Evolutionary conservation across 2,888 invertebrate species (phyloP).

Genomic region (Caenorhabditis japonica): DNA sequence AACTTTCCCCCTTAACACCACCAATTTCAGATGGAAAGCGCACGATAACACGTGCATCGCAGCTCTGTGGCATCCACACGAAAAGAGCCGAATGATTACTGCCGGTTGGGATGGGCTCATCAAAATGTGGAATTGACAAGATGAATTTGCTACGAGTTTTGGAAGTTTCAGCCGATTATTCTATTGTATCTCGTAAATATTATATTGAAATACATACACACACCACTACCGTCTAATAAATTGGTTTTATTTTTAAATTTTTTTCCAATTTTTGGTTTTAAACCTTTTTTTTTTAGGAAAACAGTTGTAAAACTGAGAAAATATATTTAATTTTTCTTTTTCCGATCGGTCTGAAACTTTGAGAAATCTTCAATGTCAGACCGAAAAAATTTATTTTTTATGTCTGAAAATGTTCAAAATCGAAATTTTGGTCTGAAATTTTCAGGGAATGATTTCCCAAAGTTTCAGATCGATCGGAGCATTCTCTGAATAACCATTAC

Average conservation of each 20-base stretch:
- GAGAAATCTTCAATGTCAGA: no score
- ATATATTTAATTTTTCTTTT: background rate
- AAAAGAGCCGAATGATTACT: constrained; percentile 95
- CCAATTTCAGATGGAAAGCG: constrained; percentile 91
- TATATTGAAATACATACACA: no score
- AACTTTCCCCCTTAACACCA: no score
- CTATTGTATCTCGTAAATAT: no score
- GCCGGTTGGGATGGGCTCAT: constrained; percentile 99
- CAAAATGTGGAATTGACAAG: constrained; percentile 93
- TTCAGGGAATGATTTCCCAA: no score
- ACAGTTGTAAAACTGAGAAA: background rate
- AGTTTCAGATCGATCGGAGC: no score
- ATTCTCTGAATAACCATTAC: no score
- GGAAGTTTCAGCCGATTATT: no score
- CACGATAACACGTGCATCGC: constrained; percentile 97
- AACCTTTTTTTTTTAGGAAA: background rate
- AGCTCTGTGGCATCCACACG: constrained; percentile 96
- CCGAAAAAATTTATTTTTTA: constrained; percentile 1
- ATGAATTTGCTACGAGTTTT: background rate
- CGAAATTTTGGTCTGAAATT: no score
- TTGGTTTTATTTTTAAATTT: background rate
- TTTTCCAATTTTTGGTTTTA: constrained; percentile 1
- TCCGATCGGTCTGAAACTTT: no score
- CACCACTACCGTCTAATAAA: background rate
- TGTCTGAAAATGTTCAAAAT: no score